Evolutionary conservation across 2,113 vertebrate genomes (phyloP).

Genomic region (Oncorhynchus clarkii): DNA sequence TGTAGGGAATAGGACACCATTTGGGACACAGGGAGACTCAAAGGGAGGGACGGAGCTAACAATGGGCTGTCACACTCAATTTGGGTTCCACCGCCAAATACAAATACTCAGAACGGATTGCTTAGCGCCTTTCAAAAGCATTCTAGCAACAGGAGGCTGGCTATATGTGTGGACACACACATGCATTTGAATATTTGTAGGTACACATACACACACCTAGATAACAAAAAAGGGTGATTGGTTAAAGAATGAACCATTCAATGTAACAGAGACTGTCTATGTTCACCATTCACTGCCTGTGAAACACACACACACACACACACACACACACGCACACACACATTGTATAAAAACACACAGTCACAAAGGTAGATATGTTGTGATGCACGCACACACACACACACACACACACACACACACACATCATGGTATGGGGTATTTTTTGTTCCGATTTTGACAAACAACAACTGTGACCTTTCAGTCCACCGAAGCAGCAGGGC

Average conservation of each 20-base stretch:
- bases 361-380: background rate
- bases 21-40: background rate
- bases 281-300: background rate
- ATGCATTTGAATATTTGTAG: background rate
- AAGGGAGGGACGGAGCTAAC: background rate
- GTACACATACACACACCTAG: no score
- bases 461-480: constrained; percentile 61
- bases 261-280: background rate
- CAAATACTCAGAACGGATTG: background rate
- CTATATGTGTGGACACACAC: background rate
- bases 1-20: constrained; percentile 1
- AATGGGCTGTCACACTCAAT: background rate
- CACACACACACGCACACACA: background rate
- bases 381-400: background rate
- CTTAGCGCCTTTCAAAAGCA: background rate
- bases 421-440: no score
- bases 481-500: no score
- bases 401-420: background rate
- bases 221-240: no score
- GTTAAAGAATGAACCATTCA: no score
- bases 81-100: background rate
- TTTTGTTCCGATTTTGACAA: background rate
- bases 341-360: background rate
- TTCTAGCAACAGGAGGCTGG: background rate
- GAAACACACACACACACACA: background rate